These are phyloP conservation scores for Brachyalestes nurse DNA, from an alignment of 2,797 vertebrate genomes.

Conservation along the genomic window DNA sequence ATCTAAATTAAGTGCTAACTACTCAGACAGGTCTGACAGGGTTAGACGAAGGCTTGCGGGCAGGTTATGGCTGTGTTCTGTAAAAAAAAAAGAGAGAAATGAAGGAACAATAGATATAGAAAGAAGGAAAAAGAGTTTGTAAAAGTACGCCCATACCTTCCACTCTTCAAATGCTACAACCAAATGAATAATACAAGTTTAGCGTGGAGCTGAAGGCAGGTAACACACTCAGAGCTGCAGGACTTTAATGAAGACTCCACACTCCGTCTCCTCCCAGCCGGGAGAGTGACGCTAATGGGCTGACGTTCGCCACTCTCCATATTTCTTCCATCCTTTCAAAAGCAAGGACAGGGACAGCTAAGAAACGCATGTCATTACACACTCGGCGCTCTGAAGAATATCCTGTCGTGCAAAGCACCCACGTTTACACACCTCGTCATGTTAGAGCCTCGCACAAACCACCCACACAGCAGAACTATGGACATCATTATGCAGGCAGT, in stretches of 20 bases:
- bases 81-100: not conserved
- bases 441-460: slow-evolving; percentile 19
- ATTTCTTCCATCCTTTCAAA: slow-evolving; percentile 3
- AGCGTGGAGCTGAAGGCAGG: not conserved
- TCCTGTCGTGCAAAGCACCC: slow-evolving; percentile 25
- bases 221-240: not conserved
- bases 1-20: not conserved
- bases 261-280: not conserved
- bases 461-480: slow-evolving; percentile 16
- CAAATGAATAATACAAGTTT: slow-evolving; percentile 2
- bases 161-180: not conserved
- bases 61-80: not conserved
- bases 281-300: slow-evolving; percentile 27
- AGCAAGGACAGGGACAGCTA: slow-evolving; percentile 1
- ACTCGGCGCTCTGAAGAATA: slow-evolving; percentile 30
- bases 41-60: not conserved
- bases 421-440: slow-evolving; percentile 23
- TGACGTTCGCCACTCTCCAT: slow-evolving; percentile 16
- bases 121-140: not conserved
- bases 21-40: not conserved
- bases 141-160: not conserved
- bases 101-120: not conserved
- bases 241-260: not conserved
- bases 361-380: slow-evolving; percentile 9
- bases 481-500: slow-evolving; percentile 14